A percentile compares a stretch with the other conserved stretches of the same genome.
Evolutionary conservation across 1,140 invertebrate species (phyloP).

Genomic region (Chironomus striatipennis): DNA sequence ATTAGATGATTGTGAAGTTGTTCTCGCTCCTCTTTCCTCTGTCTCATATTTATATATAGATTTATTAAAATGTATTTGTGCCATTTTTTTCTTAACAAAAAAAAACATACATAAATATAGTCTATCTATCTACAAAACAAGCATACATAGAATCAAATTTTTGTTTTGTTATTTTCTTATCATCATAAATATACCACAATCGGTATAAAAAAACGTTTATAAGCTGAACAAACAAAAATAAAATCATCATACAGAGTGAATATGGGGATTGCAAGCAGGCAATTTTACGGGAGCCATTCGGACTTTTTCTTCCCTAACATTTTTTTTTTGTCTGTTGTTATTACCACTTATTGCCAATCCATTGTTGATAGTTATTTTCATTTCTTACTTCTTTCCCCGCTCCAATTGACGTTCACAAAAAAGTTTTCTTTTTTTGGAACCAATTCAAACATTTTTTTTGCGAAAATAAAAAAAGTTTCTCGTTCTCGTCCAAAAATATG

Average conservation of each 20-base stretch:
- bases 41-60: background rate
- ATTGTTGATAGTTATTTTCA: background rate
- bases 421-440: background rate
- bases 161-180: conserved; percentile 2
- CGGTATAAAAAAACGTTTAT: background rate
- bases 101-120: conserved; percentile 3
- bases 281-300: background rate
- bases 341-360: too few species aligned
- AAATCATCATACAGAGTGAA: background rate
- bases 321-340: too few species aligned
- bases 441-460: too few species aligned
- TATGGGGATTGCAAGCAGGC: background rate
- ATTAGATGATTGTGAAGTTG: conserved; percentile 2
- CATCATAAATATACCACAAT: background rate
- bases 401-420: background rate
- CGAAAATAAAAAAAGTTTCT: too few species aligned
- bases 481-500: too few species aligned
- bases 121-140: background rate
- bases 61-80: too few species aligned
- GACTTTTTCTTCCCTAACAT: background rate
- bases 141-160: conserved; percentile 1
- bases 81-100: background rate
- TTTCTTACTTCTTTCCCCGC: too few species aligned
- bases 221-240: conserved; percentile 8
- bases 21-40: background rate